These are phyloP conservation scores for Cervus canadensis DNA, from an alignment of 2,113 vertebrate genomes.

Conservation along the genomic window DNA sequence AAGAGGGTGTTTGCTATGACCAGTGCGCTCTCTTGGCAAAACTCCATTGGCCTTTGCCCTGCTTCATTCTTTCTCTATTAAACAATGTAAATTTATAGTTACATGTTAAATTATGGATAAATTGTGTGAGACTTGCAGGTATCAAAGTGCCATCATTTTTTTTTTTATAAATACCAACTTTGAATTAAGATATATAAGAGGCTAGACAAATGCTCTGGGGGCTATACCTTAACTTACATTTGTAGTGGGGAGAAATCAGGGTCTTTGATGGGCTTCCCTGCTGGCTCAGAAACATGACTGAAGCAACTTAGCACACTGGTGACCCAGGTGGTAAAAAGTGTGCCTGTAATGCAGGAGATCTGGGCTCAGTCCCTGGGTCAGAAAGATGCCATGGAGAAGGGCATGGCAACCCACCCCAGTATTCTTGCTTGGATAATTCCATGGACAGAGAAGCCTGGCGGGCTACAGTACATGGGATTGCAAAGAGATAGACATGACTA, in stretches of 20 bases:
- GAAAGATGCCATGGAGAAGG: neutral
- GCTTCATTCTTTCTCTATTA: neutral
- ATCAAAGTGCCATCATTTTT: neutral
- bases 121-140: neutral
- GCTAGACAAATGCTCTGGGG: neutral
- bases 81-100: neutral
- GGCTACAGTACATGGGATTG: neutral
- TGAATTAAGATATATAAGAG: neutral
- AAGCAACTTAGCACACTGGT: neutral
- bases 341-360: neutral
- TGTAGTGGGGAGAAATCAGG: neutral
- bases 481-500: neutral
- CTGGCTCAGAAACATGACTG: neutral
- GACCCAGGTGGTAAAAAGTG: neutral
- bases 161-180: neutral
- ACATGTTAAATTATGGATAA: neutral
- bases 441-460: neutral
- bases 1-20: neutral
- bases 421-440: neutral
- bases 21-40: accelerated
- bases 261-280: neutral
- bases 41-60: neutral
- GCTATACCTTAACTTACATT: neutral
- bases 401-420: neutral
- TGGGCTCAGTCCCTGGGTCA: neutral